Conservation (phyloP, 2,113 vertebrate genomes). For the Poeciliopsis occidentalis region DNA sequence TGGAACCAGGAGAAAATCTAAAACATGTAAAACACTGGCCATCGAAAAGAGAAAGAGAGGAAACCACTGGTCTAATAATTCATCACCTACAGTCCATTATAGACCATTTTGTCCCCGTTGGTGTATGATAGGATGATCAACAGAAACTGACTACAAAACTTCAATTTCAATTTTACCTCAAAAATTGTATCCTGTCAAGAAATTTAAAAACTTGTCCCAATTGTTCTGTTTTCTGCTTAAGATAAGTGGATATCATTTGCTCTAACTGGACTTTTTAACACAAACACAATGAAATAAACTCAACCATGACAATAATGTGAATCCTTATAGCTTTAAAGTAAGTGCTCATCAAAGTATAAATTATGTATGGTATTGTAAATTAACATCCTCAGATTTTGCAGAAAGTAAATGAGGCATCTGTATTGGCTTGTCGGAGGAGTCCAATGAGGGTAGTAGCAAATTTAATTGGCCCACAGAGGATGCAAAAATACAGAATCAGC, state of each 20-base stretch:
- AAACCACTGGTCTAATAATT: not conserved
- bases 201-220: not conserved
- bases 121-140: not conserved
- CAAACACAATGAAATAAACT: not conserved
- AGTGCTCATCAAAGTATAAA: not conserved
- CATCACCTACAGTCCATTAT: not conserved
- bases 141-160: not conserved
- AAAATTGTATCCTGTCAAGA: too few relatives aligned
- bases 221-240: not conserved
- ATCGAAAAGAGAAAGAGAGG: not conserved
- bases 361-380: not conserved
- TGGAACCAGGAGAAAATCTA: not conserved
- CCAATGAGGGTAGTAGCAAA: not conserved
- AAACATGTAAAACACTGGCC: not conserved
- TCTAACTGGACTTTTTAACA: not conserved
- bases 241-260: not conserved
- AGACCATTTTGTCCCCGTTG: not conserved
- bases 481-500: not conserved
- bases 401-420: not conserved
- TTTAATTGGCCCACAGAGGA: slow-evolving; percentile 41
- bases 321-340: not conserved
- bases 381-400: not conserved
- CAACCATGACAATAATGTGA: not conserved
- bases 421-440: not conserved
- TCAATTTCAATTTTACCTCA: not conserved